Evolutionary conservation across 2,888 invertebrate genomes (phyloP), one percentile per base, ranked within the genome.

Genomic region (Steinernema scapterisci): DNA sequence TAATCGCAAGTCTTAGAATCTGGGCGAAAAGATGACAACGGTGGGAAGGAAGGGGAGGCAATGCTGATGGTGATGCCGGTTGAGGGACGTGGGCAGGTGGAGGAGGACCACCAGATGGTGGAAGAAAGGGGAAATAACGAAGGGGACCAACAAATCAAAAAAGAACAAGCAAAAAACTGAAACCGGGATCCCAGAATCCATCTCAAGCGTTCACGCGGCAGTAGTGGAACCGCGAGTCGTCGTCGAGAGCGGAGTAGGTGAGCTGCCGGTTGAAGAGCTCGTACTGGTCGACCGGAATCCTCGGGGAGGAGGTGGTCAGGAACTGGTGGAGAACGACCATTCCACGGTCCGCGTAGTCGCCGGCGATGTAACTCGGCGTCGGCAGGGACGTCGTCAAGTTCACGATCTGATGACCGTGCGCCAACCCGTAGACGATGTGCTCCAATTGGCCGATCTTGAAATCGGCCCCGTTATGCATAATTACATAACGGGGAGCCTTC

Each of bases 391-490:
- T 48, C 13, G 71, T n/a, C 16, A 48, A n/a, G 46, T 51, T 75
- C 21, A 76, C 75, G 70, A 75, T 75, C 71, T 76, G 76, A 7
- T 70, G 70, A 51, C 23, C 48, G 63, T 48, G 52, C 21, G 71
- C 75, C 19, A 77, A 71, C 9, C 45, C 46, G 70, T 43, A 46
- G 5, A 71, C 45, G 19, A 78, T 51, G 38, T 31, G 38, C 56
- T 77, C 51, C 13, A 77, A 44, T 21, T 51, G 71, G 31, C 78
- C 77, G 51, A 63, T 27, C 23, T 19, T 45, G 71, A 70, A 72
- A 21, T 70, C 54, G 52, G 43, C 54, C 21, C 78, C 75, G 51
- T 63, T 70, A 38, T 43, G 21, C 46, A 77, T 25, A 21, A 77
- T 70, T 2, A 71, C 73, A 73, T 77, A 77, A 11, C 71, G 70